Conservation (phyloP, 1,140 invertebrate species). For the Zaprionus taronus region DNA sequence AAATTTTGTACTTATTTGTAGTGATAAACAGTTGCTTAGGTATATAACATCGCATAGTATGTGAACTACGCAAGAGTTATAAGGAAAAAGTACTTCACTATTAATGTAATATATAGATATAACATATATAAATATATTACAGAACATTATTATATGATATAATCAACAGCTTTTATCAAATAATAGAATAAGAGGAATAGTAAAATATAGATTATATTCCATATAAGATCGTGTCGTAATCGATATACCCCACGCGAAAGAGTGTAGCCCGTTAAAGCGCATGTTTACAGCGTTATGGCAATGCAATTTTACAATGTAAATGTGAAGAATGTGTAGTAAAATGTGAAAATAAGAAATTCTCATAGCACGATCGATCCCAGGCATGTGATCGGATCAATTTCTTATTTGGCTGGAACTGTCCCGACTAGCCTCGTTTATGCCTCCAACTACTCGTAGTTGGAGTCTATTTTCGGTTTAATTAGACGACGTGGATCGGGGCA, state of each 20-base stretch:
- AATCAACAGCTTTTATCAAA: too few species aligned
- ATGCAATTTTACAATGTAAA: constrained; percentile 3
- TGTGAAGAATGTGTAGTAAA: too few species aligned
- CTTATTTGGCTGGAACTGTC: not conserved
- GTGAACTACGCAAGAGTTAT: too few species aligned
- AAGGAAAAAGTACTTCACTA: too few species aligned
- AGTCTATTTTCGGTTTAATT: constrained; percentile 44
- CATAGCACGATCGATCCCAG: not conserved
- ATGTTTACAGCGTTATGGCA: not conserved
- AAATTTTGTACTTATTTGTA: too few species aligned
- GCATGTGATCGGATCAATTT: constrained; percentile 10
- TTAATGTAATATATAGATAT: too few species aligned
- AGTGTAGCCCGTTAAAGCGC: not conserved
- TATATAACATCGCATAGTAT: too few species aligned
- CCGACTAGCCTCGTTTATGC: not conserved
- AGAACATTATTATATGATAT: too few species aligned
- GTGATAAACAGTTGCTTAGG: too few species aligned
- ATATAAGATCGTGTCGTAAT: not conserved
- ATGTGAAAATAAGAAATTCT: not conserved
- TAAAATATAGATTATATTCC: not conserved
- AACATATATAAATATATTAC: too few species aligned
- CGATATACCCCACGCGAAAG: not conserved
- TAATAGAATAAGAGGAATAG: not conserved
- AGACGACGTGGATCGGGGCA: not conserved
- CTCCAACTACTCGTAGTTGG: not conserved